Evolutionary conservation across 2,888 invertebrate species (phyloP), one percentile per base, ranked within the genome.

Genomic region (Microctonus hyperodae): DNA sequence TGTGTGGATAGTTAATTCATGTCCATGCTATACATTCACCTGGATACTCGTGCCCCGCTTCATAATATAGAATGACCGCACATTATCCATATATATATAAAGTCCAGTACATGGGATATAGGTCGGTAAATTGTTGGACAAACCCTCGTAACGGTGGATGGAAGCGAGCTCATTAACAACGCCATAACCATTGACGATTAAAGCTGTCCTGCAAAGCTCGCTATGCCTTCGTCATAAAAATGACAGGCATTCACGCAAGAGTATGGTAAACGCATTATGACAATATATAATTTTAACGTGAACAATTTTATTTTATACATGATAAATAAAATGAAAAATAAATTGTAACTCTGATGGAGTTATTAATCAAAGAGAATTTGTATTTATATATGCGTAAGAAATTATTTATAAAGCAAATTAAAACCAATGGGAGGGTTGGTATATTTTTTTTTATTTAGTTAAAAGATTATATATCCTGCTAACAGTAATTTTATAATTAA

Each of bases 1-100:
- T n/a, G n/a, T 63, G 59, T 67, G 68, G 64, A 55, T 68, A 73
- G 77, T 77, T 79, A 78, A 79, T 79, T 79, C 78, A 79, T 77
- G 73, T 72, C 66, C 68, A 60, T 65, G 73, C 74, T 74, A 28
- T 40, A 72, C 72, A 75, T 74, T 64, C 73, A 63, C 66, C 67
- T 67, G 64, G 64, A 67, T 62, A 69, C 73, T 75, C 69, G 67
- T 53, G 53, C 44, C 55, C 53, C 13, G 33, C 20, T 22, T 22
- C 69, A 69, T 74, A 76, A 76, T 79, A 76, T 73, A 73, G 71
- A 72, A 75, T 68, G 70, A 71, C 71, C 73, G 72, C 74, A 71
- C 75, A 76, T 79, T 78, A 74, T n/a, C n/a, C n/a, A n/a, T 76
- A 74, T 75, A 77, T 78, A 35, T 10, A 35, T 35, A 10, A 5